phyloP scores from a whole-genome alignment of 2,797 vertebrate genomes.

The Catostomus latipinnis region DNA sequence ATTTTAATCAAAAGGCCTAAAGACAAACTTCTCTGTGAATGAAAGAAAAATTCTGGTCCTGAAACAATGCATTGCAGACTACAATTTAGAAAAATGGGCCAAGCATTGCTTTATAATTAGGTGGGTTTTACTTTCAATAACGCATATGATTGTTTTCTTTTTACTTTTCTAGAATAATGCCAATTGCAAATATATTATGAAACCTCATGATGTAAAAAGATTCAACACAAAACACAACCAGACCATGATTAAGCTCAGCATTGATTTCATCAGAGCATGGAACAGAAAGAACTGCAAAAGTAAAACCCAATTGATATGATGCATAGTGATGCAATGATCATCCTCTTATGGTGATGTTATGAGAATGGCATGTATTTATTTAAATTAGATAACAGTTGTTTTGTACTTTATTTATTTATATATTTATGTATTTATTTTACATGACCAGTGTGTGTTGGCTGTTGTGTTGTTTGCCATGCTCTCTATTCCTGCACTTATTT shows the following conservation, averaged over 20 bases:
- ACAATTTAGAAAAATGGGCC: neutral
- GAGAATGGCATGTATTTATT: slow-evolving; percentile 33
- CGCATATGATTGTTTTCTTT: neutral
- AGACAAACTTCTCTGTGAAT: neutral
- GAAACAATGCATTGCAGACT: neutral
- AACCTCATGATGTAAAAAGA: rapidly evolving
- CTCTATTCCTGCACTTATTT: neutral
- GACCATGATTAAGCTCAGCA: neutral
- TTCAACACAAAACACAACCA: neutral
- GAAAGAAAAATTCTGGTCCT: neutral
- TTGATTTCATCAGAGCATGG: neutral
- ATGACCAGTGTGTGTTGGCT: rapidly evolving
- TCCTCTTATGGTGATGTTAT: neutral
- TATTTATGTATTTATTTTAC: neutral
- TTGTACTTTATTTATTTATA: neutral
- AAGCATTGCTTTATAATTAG: neutral
- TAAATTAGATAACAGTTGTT: neutral
- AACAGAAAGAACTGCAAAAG: neutral
- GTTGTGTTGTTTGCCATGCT: slow-evolving; percentile 13
- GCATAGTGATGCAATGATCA: neutral
- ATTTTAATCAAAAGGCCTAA: neutral
- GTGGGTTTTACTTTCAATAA: too few relatives aligned
- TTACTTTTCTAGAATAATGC: neutral
- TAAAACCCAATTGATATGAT: neutral
- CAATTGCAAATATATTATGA: neutral